Conservation (phyloP, 1,140 invertebrate genomes). For the Zaprionus camerounensis region DNA sequence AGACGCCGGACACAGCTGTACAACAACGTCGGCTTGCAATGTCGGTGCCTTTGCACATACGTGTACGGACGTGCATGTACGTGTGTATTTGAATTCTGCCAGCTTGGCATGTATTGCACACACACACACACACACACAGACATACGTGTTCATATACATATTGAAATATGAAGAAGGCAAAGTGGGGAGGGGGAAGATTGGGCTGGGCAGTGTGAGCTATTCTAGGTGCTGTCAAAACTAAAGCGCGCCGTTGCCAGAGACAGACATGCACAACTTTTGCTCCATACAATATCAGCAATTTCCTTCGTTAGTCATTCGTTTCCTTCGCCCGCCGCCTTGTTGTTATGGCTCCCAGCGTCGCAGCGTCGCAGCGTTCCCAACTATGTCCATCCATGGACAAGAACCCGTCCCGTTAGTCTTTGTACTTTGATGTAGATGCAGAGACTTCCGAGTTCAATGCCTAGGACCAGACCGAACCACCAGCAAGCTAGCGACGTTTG, state of each 20-base stretch:
- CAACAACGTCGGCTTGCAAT: constrained; percentile 45
- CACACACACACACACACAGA: constrained; percentile 39
- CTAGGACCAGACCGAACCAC: constrained; percentile 36
- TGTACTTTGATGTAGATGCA: constrained; percentile 77
- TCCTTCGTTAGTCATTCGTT: constrained; percentile 82
- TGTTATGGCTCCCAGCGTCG: constrained; percentile 70
- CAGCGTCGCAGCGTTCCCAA: constrained; percentile 3
- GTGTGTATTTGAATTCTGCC: constrained; percentile 36
- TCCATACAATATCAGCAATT: constrained; percentile 82
- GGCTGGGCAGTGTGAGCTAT: constrained; percentile 46
- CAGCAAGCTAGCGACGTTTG: constrained; percentile 48
- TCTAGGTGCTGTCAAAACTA: constrained; percentile 77
- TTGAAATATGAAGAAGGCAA: constrained; percentile 27
- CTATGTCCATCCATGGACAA: constrained; percentile 52
- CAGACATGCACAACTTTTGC: constrained; percentile 78
- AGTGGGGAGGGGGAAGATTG: constrained; percentile 28
- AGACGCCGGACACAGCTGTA: constrained; percentile 67
- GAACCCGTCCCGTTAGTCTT: constrained; percentile 66
- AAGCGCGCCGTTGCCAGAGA: constrained; percentile 73
- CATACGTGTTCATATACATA: constrained; percentile 37
- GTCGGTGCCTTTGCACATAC: constrained; percentile 17
- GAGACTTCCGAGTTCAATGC: constrained; percentile 59
- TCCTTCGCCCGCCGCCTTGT: constrained; percentile 73
- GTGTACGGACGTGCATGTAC: constrained; percentile 2
- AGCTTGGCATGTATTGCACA: constrained; percentile 43